Conservation (phyloP, 2,797 vertebrate genomes). For the Miichthys miiuy region DNA sequence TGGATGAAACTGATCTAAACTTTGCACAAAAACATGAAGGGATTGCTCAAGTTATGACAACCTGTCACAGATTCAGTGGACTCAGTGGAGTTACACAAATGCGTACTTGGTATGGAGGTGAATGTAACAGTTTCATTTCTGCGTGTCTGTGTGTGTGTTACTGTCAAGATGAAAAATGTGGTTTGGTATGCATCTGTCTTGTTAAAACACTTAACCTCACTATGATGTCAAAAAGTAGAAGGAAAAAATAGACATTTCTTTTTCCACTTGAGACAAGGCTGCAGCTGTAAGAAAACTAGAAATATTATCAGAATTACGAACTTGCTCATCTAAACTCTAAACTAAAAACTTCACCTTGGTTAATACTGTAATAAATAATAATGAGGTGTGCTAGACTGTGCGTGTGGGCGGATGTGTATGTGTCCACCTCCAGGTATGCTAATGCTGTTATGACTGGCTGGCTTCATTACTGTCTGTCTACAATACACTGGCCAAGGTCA, state of each 20-base stretch:
- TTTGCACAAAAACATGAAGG: background rate
- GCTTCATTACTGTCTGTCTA: conserved; percentile 83
- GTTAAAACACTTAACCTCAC: background rate
- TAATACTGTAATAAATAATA: conserved; percentile 82
- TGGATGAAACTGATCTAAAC: background rate
- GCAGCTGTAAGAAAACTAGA: conserved; percentile 27
- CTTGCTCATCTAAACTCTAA: conserved; percentile 54
- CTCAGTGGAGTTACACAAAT: background rate
- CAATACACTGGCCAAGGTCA: conserved; percentile 81
- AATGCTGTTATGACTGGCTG: conserved; percentile 83
- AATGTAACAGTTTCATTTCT: background rate
- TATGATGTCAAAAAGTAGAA: background rate
- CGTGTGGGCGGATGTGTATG: conserved; percentile 44
- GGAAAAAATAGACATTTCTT: background rate
- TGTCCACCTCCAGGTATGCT: conserved; percentile 76
- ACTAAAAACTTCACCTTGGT: conserved; percentile 72
- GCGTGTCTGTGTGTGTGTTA: background rate
- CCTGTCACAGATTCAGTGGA: background rate
- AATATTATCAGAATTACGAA: conserved; percentile 54
- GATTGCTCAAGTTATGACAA: background rate
- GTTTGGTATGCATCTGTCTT: background rate
- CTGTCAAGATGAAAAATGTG: background rate
- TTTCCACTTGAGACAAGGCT: background rate
- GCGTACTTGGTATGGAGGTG: background rate
- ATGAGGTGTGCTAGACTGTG: conserved; percentile 64